Evolutionary conservation across 2,113 vertebrate genomes (phyloP).

Genomic region (Ahaetulla prasina): DNA sequence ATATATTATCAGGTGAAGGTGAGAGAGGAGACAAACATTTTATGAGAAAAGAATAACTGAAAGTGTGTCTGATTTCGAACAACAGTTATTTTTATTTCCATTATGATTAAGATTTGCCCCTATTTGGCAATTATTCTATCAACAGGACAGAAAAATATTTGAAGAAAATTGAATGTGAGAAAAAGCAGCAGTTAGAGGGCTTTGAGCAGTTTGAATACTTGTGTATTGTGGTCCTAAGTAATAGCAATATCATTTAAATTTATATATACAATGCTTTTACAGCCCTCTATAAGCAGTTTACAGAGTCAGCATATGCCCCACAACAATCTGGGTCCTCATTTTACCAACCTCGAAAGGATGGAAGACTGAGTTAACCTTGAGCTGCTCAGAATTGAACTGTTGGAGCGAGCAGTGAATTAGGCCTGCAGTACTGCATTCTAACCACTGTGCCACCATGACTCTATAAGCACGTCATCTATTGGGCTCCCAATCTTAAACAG

Average conservation of each 20-base stretch:
- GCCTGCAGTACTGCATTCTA: too few relatives aligned
- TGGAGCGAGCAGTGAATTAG: too few relatives aligned
- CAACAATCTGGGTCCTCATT: too few relatives aligned
- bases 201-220: not conserved
- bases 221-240: not conserved
- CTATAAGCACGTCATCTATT: not conserved
- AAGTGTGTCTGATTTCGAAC: not conserved
- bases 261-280: too few relatives aligned
- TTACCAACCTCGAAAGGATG: too few relatives aligned
- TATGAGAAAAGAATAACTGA: not conserved
- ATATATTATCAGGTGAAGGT: not conserved
- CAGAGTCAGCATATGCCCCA: too few relatives aligned
- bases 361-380: too few relatives aligned
- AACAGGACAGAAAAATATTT: not conserved
- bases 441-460: too few relatives aligned
- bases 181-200: not conserved
- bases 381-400: too few relatives aligned
- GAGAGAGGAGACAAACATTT: not conserved
- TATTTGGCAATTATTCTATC: not conserved
- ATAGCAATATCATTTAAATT: not conserved
- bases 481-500: not conserved
- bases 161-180: not conserved
- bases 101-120: not conserved
- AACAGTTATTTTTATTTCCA: not conserved
- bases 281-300: too few relatives aligned